Percentiles rank a stretch among this genome's conserved stretches.
These are phyloP conservation scores for Sitobion miscanthi DNA, from an alignment of 1,140 invertebrate species.

Conservation along the genomic window DNA sequence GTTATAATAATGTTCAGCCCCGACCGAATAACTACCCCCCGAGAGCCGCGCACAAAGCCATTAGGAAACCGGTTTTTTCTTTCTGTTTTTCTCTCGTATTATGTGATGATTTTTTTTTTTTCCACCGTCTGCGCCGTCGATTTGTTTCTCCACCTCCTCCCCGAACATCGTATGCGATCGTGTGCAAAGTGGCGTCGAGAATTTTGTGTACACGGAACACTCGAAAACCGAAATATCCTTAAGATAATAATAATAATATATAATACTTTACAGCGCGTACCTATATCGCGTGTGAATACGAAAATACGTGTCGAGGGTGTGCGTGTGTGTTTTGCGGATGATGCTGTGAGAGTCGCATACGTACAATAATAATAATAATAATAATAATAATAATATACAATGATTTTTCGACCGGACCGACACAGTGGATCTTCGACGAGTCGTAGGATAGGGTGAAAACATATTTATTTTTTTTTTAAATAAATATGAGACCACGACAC, in stretches of 20 bases:
- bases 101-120: background rate
- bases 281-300: background rate
- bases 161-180: background rate
- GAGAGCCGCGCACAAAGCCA: background rate
- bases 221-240: background rate
- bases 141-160: background rate
- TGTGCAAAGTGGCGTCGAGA: conserved; percentile 11
- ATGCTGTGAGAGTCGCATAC: background rate
- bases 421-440: background rate
- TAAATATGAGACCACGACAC: background rate
- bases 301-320: background rate
- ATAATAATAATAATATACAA: background rate
- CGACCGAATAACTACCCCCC: conserved; percentile 22
- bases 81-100: background rate
- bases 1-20: conserved; percentile 38
- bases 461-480: background rate
- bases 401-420: background rate
- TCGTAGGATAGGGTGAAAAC: background rate
- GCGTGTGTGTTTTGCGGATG: background rate
- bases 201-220: conserved; percentile 2
- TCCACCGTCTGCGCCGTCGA: background rate
- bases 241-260: background rate
- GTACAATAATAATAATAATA: no score
- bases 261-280: background rate
- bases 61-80: conserved; percentile 31